Base-by-base conservation (phyloP, 2,888 invertebrate species). In the Eristalis pertinax region DNA sequence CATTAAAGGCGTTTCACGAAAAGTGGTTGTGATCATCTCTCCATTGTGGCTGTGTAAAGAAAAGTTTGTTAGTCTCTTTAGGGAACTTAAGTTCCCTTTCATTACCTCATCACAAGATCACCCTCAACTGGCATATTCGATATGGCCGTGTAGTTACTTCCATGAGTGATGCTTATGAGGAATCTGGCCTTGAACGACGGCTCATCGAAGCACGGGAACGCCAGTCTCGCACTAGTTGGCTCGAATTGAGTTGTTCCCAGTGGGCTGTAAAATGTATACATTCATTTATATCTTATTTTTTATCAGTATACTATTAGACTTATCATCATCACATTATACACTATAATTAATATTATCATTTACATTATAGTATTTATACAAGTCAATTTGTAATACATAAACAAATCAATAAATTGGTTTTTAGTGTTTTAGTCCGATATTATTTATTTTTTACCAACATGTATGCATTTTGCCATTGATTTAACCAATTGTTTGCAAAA, bases 171-270 rank as follows among this genome's bases (percentile, higher is more conserved):
- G 2, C 93, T 94, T 15, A 96, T 94, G 41, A 94, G 93, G 90
- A 96, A 96, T n/a, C 93, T 92, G 0, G 97, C 95, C 90, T 96
- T 97, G 43, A 95, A 91, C 0, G 93, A 93, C 0, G 97, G 97
- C 90, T 97, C 96, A 90, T 97, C 97, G 90, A 95, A 97, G 90
- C 97, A 97, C 0, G 97, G 97, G 91, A 97, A 96, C 0, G 95
- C 96, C 15, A 94, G 93, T 0, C 96, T 94, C 0, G 96, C 96
- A 84, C 94, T 94, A 0, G 95, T 95, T 0, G 96, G 94, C 90
- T 96, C 95, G 74, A 96, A 95, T 88, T 96, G 96, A 0, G 96
- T 96, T 0, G 95, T 94, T 1, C 95, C 94, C 7, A 96, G 91
- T 68, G 91, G 92, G 3, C 92, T 93, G 80, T 3, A 83, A 79